These are phyloP conservation scores for Leuciscus waleckii DNA, from an alignment of 2,797 vertebrate genomes.

Conservation along the genomic window DNA sequence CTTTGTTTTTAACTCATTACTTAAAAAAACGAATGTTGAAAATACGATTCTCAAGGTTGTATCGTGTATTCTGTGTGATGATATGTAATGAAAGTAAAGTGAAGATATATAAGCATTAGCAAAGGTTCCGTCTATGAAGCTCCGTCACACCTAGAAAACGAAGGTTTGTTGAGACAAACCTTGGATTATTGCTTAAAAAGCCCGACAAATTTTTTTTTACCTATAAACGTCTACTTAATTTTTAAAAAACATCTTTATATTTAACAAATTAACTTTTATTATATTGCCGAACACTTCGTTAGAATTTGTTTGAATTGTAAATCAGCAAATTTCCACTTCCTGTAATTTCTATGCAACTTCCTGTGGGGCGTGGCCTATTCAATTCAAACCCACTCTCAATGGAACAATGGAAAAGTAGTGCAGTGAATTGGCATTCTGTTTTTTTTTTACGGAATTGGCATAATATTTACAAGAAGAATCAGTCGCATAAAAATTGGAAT, in stretches of 20 bases:
- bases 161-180: not conserved
- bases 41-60: not conserved
- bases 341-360: not conserved
- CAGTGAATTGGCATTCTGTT: not conserved
- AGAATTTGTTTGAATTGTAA: not conserved
- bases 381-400: not conserved
- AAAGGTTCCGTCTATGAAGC: constrained; percentile 24
- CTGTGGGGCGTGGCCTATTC: not conserved
- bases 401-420: not conserved
- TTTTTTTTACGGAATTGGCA: not conserved
- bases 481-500: too few species aligned
- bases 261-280: not conserved
- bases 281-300: not conserved
- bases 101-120: not conserved
- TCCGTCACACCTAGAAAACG: not conserved
- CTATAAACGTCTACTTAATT: not conserved
- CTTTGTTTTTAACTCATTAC: not conserved
- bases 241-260: too few species aligned
- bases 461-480: not conserved
- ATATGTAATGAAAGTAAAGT: not conserved
- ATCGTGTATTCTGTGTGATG: not conserved
- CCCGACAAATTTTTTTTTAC: too few species aligned
- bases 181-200: not conserved
- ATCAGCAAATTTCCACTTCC: not conserved
- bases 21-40: not conserved